Percentiles rank a stretch among this genome's conserved stretches.
Evolutionary conservation across 2,113 vertebrate genomes (phyloP).

Genomic region (Acrocephalus kingi): DNA sequence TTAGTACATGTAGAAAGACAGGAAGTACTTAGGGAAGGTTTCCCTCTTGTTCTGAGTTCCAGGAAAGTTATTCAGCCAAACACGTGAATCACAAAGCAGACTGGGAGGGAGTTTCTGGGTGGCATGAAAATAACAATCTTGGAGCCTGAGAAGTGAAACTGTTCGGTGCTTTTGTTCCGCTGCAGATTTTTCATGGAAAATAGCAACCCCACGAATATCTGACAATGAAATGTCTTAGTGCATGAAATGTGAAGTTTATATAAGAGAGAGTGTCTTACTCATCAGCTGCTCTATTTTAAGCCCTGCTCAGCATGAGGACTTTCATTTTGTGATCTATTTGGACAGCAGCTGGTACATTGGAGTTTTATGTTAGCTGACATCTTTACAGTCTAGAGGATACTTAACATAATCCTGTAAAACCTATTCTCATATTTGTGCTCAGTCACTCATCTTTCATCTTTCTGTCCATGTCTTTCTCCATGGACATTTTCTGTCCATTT

Average conservation of each 20-base stretch:
- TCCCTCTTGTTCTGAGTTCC: slow-evolving; percentile 70
- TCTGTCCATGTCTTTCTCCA: neutral
- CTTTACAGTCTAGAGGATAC: neutral
- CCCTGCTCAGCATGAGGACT: neutral
- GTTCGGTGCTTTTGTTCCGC: neutral
- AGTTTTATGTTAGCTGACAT: slow-evolving; percentile 14
- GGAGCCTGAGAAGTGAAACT: neutral
- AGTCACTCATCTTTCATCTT: neutral
- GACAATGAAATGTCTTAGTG: neutral
- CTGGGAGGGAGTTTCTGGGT: slow-evolving; percentile 69
- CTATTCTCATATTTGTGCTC: neutral
- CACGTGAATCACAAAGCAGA: slow-evolving; percentile 74
- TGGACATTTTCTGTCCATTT: neutral
- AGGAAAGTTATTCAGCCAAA: slow-evolving; percentile 72
- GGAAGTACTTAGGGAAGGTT: slow-evolving; percentile 76
- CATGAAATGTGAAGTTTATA: slow-evolving; percentile 34
- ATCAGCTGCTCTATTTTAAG: slow-evolving; percentile 56
- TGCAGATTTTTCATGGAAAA: slow-evolving; percentile 6
- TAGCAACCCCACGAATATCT: neutral
- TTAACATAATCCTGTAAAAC: slow-evolving; percentile 13
- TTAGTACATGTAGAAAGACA: slow-evolving; percentile 60
- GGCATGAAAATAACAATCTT: slow-evolving; percentile 23
- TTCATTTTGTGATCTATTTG: slow-evolving; percentile 53
- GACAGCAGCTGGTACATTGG: slow-evolving; percentile 39
- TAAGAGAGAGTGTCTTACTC: slow-evolving; percentile 42